These are phyloP conservation scores for Ganaspis brasiliensis DNA, from an alignment of 2,888 invertebrate genomes.

Conservation along the genomic window DNA sequence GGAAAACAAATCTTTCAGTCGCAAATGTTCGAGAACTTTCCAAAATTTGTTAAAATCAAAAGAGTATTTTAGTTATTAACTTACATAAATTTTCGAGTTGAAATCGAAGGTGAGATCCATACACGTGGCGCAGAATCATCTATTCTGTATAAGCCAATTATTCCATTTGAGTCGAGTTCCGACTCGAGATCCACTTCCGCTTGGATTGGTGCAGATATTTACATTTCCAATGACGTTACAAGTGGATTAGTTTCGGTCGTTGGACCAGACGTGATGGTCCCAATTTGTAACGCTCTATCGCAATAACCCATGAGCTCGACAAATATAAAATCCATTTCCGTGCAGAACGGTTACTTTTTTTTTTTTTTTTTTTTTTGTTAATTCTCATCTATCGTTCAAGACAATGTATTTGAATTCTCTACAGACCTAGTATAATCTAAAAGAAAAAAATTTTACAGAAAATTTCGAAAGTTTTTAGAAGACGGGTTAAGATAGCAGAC, in stretches of 20 bases:
- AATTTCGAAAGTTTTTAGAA: too few relatives aligned
- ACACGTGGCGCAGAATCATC: background rate
- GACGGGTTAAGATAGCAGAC: too few relatives aligned
- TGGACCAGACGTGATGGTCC: background rate
- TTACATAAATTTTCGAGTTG: background rate
- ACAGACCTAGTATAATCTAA: too few relatives aligned
- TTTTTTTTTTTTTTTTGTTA: background rate
- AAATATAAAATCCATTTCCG: background rate
- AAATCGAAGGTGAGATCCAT: background rate
- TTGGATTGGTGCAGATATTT: conserved; percentile 62
- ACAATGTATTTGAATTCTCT: too few relatives aligned
- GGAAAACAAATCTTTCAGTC: too few relatives aligned
- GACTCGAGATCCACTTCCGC: conserved; percentile 57
- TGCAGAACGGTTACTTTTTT: background rate
- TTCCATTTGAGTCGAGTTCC: conserved; percentile 5
- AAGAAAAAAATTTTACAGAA: too few relatives aligned
- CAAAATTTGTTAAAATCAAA: background rate
- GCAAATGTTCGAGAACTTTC: too few relatives aligned
- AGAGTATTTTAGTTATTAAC: background rate
- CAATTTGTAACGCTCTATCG: background rate
- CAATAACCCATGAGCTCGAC: conserved; percentile 7
- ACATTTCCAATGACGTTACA: conserved; percentile 49
- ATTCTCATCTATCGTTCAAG: too few relatives aligned
- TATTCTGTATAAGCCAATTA: conserved; percentile 12
- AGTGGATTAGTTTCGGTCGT: conserved; percentile 5